These are phyloP conservation scores for Temnothorax curvispinosus DNA, from an alignment of 1,140 invertebrate species.

Conservation along the genomic window DNA sequence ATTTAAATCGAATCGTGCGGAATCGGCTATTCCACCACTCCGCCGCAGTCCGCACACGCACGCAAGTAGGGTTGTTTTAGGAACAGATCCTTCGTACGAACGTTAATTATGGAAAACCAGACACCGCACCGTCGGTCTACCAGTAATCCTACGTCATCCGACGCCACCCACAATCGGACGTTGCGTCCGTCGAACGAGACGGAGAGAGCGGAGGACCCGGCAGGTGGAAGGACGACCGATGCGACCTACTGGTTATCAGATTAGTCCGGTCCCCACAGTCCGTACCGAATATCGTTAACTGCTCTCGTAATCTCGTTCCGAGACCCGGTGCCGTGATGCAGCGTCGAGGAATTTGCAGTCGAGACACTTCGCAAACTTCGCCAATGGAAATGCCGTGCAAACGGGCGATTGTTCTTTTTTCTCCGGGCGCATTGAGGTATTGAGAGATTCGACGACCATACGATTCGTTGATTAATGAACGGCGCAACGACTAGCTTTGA, in stretches of 20 bases:
- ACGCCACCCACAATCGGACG: conserved; percentile 57
- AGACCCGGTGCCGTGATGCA: conserved; percentile 61
- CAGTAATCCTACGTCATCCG: conserved; percentile 63
- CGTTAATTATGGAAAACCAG: conserved; percentile 77
- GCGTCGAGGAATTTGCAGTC: conserved; percentile 65
- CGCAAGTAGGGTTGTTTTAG: conserved; percentile 76
- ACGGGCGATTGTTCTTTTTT: conserved; percentile 36
- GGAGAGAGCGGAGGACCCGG: conserved; percentile 24
- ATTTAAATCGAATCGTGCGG: conserved; percentile 36
- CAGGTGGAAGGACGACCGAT: conserved; percentile 51
- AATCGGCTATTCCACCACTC: conserved; percentile 13
- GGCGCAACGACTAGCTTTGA: conserved; percentile 39
- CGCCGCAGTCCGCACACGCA: conserved; percentile 70
- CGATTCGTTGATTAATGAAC: conserved; percentile 56
- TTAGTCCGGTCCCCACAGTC: conserved; percentile 72
- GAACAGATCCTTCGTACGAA: conserved; percentile 69
- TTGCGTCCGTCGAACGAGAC: conserved; percentile 37
- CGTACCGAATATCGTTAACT: conserved; percentile 75
- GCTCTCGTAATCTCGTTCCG: conserved; percentile 71
- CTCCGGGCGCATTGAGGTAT: conserved; percentile 12
- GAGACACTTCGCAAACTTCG: conserved; percentile 66
- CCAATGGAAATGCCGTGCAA: conserved; percentile 52
- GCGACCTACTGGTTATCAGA: conserved; percentile 72
- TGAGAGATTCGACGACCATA: conserved; percentile 39
- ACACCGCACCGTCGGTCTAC: conserved; percentile 61